Evolutionary conservation across 2,113 vertebrate genomes (phyloP).

Genomic region (Callionymus lyra): DNA sequence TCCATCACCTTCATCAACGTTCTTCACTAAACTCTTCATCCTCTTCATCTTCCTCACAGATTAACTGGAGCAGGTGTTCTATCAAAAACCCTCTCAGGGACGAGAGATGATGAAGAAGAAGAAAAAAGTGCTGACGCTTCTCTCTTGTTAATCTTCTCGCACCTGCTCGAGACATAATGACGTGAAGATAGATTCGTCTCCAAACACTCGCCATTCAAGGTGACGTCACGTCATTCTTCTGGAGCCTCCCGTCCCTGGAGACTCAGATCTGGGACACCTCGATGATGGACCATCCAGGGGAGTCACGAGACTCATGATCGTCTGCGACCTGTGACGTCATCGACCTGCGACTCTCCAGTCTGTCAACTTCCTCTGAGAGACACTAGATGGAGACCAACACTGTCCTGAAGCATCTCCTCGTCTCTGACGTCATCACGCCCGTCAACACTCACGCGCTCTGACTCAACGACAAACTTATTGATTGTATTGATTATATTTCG

Average conservation of each 20-base stretch:
- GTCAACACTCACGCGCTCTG: too few species aligned
- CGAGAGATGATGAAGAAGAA: slow-evolving; percentile 3
- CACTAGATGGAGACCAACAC: slow-evolving; percentile 34
- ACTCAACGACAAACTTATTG: too few species aligned
- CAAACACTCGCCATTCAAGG: too few species aligned
- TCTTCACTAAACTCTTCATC: neutral
- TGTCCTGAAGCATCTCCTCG: neutral
- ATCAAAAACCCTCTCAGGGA: slow-evolving; percentile 12
- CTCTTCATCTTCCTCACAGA: slow-evolving; percentile 12
- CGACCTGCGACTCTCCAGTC: too few species aligned
- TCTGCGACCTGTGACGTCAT: too few species aligned
- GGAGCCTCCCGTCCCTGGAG: slow-evolving; percentile 1
- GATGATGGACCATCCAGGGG: too few species aligned
- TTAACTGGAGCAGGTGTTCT: slow-evolving; percentile 36
- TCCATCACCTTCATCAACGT: neutral
- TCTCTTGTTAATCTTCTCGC: slow-evolving; percentile 48
- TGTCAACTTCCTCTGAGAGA: slow-evolving; percentile 16
- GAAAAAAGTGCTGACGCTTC: slow-evolving; percentile 48
- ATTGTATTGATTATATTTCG: too few species aligned
- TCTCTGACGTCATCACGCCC: slow-evolving; percentile 8
- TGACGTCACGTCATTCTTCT: too few species aligned
- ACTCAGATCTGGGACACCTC: slow-evolving; percentile 23
- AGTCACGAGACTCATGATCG: too few species aligned
- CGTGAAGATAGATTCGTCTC: too few species aligned
- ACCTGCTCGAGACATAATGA: slow-evolving; percentile 52